phyloP scores from a whole-genome alignment of 2,888 invertebrate species.

The Uloborus plumipes region DNA sequence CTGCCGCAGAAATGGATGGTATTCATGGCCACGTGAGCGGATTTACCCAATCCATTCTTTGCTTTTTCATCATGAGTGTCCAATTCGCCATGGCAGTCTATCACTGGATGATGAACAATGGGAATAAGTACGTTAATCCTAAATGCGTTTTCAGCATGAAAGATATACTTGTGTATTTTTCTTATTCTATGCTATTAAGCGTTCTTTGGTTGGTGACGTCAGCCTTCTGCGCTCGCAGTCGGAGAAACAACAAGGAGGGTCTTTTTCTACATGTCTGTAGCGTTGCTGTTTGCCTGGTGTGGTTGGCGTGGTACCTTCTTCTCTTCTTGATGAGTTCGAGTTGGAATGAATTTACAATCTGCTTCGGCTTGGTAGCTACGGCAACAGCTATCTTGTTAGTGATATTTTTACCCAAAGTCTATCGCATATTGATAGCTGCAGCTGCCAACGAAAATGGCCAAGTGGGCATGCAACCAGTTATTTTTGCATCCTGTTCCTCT shows the following conservation, averaged over 20 bases:
- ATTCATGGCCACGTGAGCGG: conserved; percentile 81
- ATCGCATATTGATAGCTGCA: conserved; percentile 77
- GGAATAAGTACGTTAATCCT: not conserved
- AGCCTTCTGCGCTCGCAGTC: conserved; percentile 78
- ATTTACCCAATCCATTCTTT: conserved; percentile 78
- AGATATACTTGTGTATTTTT: conserved; percentile 74
- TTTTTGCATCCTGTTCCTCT: conserved; percentile 48
- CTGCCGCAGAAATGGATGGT: conserved; percentile 78
- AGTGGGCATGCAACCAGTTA: conserved; percentile 68
- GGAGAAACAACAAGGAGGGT: conserved; percentile 80
- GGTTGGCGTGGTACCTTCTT: conserved; percentile 77
- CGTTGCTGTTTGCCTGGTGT: conserved; percentile 75
- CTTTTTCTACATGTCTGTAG: conserved; percentile 73
- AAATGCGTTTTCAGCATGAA: conserved; percentile 74
- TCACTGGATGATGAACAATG: conserved; percentile 40
- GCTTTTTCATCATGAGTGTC: conserved; percentile 69
- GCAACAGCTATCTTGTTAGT: conserved; percentile 77
- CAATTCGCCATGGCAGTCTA: conserved; percentile 70
- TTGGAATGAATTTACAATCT: conserved; percentile 75
- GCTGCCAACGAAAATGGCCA: conserved; percentile 76
- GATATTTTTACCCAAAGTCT: conserved; percentile 80
- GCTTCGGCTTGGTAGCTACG: conserved; percentile 77
- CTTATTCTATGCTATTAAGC: conserved; percentile 78
- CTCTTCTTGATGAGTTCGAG: conserved; percentile 71
- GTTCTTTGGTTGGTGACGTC: conserved; percentile 75